Evolutionary conservation across 2,113 vertebrate genomes (phyloP), one percentile per base, ranked within the genome.

Genomic region (Potamarius usumacintae): DNA sequence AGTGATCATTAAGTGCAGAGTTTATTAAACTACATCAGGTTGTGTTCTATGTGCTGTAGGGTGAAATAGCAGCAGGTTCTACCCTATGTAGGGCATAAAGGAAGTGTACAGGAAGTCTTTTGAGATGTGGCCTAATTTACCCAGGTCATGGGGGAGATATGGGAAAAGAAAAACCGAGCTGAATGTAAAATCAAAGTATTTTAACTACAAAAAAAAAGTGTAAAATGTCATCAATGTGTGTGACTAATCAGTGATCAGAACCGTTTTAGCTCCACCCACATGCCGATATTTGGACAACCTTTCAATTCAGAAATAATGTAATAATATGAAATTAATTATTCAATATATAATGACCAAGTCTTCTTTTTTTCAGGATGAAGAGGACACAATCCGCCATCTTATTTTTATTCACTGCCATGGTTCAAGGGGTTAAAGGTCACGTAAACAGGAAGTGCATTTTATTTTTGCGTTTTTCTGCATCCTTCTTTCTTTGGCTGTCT

Each of bases 401-500:
- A 27, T 65, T 15, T 71, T 71, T 71, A 71, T 71, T 71, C 27
- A 71, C n/a, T n/a, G 42, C 42, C 42, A 42, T 42, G 42, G 42
- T 42, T 42, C 42, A 42, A 42, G 42, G 42, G 42, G 15, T 74
- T 48, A 42, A 74, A 74, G 18, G 71, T 74, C 34, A 74, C 3
- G 7, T 22, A 74, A 74, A 74, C 34, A 76, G 71, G 71, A 48
- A 74, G 34, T 74, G 17, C 34, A 20, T 34, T 71, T 71, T 30
- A 48, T 22, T 74, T 48, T 0, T 72, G 0, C 17, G n/a, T 69
- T 0, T 48, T 76, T 52, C 42, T 8, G 17, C 34, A 76, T 50
- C 7, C 30, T 82, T 83, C 87, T 76, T 86, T 62, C 87, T 85
- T 86, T 91, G 87, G 90, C 9, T 27, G 25, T 67, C 27, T 67